A percentile compares a stretch with the other conserved stretches of the same genome.
Evolutionary conservation across 2,113 vertebrate species (phyloP).

Genomic region (Sorex araneus): DNA sequence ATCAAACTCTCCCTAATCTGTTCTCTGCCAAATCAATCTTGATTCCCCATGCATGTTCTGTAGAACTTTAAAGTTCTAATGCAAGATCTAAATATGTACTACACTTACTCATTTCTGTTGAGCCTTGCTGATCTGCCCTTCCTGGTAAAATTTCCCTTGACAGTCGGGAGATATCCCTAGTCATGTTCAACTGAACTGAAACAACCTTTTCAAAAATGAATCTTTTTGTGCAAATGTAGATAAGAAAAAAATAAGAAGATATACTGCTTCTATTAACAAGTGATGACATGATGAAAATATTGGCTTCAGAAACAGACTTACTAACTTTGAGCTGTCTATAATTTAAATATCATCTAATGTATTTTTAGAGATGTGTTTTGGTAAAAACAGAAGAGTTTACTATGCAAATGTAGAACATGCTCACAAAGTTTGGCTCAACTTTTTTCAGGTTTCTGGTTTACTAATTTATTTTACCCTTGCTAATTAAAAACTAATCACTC

Average conservation of each 20-base stretch:
- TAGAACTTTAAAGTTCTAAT: not conserved
- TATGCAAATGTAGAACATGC: not conserved
- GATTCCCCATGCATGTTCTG: not conserved
- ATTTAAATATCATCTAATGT: slow-evolving; percentile 17
- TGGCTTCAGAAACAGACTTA: slow-evolving; percentile 10
- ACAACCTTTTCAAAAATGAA: slow-evolving; percentile 13
- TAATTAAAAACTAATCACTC: slow-evolving; percentile 29
- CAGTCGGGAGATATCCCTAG: not conserved
- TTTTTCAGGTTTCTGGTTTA: slow-evolving; percentile 7
- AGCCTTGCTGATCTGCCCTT: not conserved
- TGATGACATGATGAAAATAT: slow-evolving; percentile 51
- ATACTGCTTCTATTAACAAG: slow-evolving; percentile 61
- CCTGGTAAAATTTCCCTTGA: not conserved
- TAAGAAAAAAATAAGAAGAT: slow-evolving; percentile 29
- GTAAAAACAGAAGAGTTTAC: slow-evolving; percentile 27
- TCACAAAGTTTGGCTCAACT: not conserved
- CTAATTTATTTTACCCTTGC: slow-evolving; percentile 45
- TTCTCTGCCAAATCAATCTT: slow-evolving; percentile 5
- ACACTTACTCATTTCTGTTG: not conserved
- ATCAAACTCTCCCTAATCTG: not conserved
- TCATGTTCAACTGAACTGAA: slow-evolving; percentile 22
- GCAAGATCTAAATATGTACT: not conserved
- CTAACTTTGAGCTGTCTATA: not conserved
- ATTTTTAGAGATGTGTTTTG: slow-evolving; percentile 18
- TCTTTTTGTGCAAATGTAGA: not conserved